Evolutionary conservation across 2,888 invertebrate species (phyloP), one percentile per base, ranked within the genome.

Genomic region (Callosobruchus maculatus): DNA sequence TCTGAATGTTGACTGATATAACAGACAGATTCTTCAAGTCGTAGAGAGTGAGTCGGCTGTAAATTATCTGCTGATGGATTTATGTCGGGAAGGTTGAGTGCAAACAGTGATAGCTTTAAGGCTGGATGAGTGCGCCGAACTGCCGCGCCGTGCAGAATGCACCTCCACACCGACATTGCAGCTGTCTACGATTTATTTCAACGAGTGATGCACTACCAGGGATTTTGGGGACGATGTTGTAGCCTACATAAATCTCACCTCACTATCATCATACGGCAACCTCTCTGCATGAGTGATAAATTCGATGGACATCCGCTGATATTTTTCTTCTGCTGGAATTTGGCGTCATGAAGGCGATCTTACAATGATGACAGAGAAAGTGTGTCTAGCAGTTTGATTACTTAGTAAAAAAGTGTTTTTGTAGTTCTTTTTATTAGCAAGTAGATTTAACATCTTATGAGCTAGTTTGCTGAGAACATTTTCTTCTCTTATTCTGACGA

Each of bases 61-160:
- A 79, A 77, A 79, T 79, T 79, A 79, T 79, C 79, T 78, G 76
- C 74, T 79, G 79, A 79, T 77, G 79, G 79, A 79, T 79, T 78
- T 79, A 79, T 79, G 78, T 79, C 74, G 75, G 79, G 76, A 77
- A 78, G 79, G 77, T 79, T 79, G 79, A 79, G 79, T 79, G 79
- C 79, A 78, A 79, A 79, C 77, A 79, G 77, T 79, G 79, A 79
- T 79, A 79, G 79, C 76, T 78, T 74, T 75, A 77, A 77, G 76
- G 77, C 74, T 75, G 72, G 75, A 26, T 71, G 71, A 49, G 49
- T 49, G 49, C 49, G 49, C 49, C 5, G 49, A 5, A 49, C 49
- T 49, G 49, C 49, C 18, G 13, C 49, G 49, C 49, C 18, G 7
- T 49, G 49, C 9, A 49, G 49, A 49, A 49, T 22, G 68, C 68